Conservation (phyloP, 2,888 invertebrate species). For the Torymus aiolomorphi region DNA sequence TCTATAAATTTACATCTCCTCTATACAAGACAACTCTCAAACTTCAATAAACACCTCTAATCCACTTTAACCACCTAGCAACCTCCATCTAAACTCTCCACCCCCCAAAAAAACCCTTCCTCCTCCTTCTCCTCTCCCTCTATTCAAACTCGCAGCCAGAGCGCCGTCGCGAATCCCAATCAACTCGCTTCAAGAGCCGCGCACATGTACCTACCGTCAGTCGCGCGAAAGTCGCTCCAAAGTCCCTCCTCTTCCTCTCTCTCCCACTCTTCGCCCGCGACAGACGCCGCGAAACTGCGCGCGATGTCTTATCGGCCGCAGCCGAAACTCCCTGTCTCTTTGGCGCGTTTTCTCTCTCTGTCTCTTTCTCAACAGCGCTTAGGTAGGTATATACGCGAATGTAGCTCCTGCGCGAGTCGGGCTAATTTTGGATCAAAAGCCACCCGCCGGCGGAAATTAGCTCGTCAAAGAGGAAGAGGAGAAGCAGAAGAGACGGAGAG, state of each 20-base stretch:
- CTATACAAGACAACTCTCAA: no score
- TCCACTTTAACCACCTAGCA: no score
- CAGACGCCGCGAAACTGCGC: background rate
- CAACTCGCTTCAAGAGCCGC: no score
- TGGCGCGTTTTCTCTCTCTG: conserved; percentile 10
- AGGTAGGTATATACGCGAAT: background rate
- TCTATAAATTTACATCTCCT: no score
- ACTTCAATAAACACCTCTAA: no score
- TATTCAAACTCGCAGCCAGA: no score
- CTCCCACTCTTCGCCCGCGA: no score
- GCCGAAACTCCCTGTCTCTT: conserved; percentile 23
- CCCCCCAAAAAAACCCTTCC: no score
- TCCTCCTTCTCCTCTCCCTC: no score
- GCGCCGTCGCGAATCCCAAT: no score
- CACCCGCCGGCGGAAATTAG: conserved; percentile 43
- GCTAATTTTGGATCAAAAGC: conserved; percentile 51
- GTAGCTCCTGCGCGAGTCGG: conserved; percentile 6
- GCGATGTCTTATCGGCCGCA: conserved; percentile 19
- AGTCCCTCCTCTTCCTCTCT: background rate
- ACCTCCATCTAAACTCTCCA: no score
- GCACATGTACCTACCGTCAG: no score
- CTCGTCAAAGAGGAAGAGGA: conserved; percentile 36
- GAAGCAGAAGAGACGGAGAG: background rate
- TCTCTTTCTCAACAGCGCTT: background rate
- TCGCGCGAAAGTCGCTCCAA: background rate